Evolutionary conservation across 2,888 invertebrate genomes (phyloP), one percentile per base, ranked within the genome.

Genomic region (Peribatodes rhomboidaria): DNA sequence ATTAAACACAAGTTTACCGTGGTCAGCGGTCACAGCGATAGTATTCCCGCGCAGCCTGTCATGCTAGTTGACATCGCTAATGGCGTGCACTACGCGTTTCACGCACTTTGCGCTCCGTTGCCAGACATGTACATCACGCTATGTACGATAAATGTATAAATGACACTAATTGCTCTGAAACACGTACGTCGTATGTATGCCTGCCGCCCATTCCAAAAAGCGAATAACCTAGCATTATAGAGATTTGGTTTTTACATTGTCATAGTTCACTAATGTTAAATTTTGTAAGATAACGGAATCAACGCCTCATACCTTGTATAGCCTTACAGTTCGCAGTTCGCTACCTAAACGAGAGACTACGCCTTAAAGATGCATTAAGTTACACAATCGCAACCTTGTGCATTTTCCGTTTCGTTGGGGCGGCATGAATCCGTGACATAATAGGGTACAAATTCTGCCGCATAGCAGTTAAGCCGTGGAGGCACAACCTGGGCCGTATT

Each of bases 401-500:
- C 42, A n/a, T 22, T 61, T 54, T 31, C 47, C 10, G 13, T 50
- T 46, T 37, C 35, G 39, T 20, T 53, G 22, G 39, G 35, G 47
- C 22, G 20, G 41, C 55, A 50, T 55, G 46, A 35, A 44, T 13
- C 49, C 14, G 49, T 49, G 49, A 50, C 18, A 61, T 55, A 42
- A 56, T 56, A 41, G 55, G 55, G 37, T 39, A 62, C 50, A 56
- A 50, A 42, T 62, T 56, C 62, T 56, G 52, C 44, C 62, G 62
- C 62, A 62, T 62, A 57, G 56, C 52, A 44, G 56, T 56, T 44
- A 56, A 52, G 52, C 50, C 22, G 27, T 61, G 46, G 14, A 53
- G 53, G 16, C 54, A 39, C 27, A 47, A 49, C 61, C 69, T 72
- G 69, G 64, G 56, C 62, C 46, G 49, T 69, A 55, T 68, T 68